These are phyloP conservation scores for Idris sp. DNA, from an alignment of 1,140 invertebrate genomes.

Conservation along the genomic window DNA sequence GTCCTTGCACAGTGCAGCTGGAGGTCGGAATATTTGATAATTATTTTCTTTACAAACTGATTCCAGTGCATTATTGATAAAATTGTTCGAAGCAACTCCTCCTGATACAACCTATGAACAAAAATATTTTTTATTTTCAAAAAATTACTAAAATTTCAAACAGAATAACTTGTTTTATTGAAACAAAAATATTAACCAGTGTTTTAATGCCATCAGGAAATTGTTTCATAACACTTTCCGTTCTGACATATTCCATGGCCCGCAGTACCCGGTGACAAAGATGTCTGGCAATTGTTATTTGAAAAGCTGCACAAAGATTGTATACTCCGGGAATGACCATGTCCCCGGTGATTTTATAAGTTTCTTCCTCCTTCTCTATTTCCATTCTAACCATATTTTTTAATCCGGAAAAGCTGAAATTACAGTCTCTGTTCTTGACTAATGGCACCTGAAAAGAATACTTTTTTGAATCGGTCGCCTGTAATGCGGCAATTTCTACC, in stretches of 20 bases:
- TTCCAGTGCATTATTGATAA: constrained; percentile 84
- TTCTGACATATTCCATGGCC: constrained; percentile 86
- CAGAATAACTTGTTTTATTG: too few species aligned
- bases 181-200: too few species aligned
- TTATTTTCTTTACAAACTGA: constrained; percentile 83
- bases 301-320: constrained; percentile 92
- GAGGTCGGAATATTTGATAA: constrained; percentile 86
- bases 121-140: background rate
- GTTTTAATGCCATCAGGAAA: constrained; percentile 80
- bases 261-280: constrained; percentile 89
- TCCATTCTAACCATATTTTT: constrained; percentile 79
- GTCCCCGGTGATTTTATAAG: constrained; percentile 81
- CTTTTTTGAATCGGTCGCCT: constrained; percentile 82
- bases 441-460: constrained; percentile 84
- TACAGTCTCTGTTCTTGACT: constrained; percentile 83
- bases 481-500: constrained; percentile 88
- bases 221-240: constrained; percentile 76
- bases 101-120: constrained; percentile 89
- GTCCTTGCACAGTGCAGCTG: constrained; percentile 94
- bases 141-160: constrained; percentile 77
- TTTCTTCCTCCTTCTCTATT: constrained; percentile 81
- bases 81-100: constrained; percentile 96
- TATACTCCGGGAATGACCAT: constrained; percentile 86
- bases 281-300: constrained; percentile 87
- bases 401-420: constrained; percentile 91